phyloP scores from a whole-genome alignment of 2,888 invertebrate genomes.

The Drosophila quasianomalipes region DNA sequence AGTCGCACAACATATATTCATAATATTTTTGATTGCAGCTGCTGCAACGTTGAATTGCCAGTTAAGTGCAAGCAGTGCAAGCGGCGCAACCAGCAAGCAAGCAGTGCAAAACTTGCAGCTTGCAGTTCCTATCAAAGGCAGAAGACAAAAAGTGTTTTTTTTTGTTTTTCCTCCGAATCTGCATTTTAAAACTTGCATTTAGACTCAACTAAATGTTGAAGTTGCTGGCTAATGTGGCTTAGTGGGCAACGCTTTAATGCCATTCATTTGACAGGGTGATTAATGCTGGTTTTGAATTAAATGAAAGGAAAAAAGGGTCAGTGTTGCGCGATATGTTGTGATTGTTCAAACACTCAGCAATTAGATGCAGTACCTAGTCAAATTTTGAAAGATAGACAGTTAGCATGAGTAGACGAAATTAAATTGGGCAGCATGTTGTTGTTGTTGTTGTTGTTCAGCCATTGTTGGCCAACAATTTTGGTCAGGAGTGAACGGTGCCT shows the following conservation, averaged over 20 bases:
- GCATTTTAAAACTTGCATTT: neutral
- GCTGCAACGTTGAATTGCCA: slow-evolving; percentile 26
- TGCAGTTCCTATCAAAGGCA: neutral
- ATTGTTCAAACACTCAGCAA: slow-evolving; percentile 14
- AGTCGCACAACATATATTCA: slow-evolving; percentile 69
- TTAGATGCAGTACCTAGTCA: slow-evolving; percentile 29
- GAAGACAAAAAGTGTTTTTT: neutral
- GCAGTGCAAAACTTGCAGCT: slow-evolving; percentile 5
- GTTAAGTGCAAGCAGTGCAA: slow-evolving; percentile 2
- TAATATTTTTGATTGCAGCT: slow-evolving; percentile 32
- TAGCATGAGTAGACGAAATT: slow-evolving; percentile 18
- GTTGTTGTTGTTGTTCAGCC: neutral
- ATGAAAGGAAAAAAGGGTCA: neutral
- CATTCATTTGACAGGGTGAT: neutral
- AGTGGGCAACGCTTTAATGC: neutral
- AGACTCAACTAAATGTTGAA: neutral
- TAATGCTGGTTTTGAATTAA: neutral
- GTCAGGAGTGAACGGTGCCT: slow-evolving; percentile 30
- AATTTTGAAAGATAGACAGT: slow-evolving; percentile 21
- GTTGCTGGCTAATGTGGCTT: no score
- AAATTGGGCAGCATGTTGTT: slow-evolving; percentile 12
- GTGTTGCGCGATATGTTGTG: slow-evolving; percentile 4
- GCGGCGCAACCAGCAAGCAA: neutral
- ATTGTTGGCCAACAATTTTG: neutral
- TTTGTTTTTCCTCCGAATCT: neutral